A percentile compares a stretch with the other conserved stretches of the same genome.
Conservation (phyloP, 1,140 invertebrate genomes). For the Meloidogyne exigua region DNA sequence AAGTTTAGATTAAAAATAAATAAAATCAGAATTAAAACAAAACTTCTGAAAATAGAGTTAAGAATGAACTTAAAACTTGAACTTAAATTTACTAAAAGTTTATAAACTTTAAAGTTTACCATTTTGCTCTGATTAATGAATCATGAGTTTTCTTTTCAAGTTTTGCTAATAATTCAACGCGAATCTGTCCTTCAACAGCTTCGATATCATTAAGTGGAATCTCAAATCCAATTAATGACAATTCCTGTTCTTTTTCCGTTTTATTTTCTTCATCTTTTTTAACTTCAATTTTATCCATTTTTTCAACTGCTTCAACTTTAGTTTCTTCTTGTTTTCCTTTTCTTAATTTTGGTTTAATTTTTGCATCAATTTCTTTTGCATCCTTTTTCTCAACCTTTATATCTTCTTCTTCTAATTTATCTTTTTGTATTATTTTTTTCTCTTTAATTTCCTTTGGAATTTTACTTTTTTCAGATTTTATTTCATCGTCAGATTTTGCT, state of each 20-base stretch:
- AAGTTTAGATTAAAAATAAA: not conserved
- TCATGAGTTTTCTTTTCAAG: slow-evolving; percentile 9
- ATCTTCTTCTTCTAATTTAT: not conserved
- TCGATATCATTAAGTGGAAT: slow-evolving; percentile 5
- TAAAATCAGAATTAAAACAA: not conserved
- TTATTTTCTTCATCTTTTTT: not conserved
- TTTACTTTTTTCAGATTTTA: not conserved
- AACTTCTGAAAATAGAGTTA: not conserved
- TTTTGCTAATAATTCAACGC: slow-evolving; percentile 22
- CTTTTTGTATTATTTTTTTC: not conserved
- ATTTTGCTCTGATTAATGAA: slow-evolving; percentile 22
- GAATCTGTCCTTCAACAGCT: slow-evolving; percentile 15
- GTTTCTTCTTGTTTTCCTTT: not conserved
- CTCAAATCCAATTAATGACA: not conserved
- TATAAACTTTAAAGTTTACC: not conserved
- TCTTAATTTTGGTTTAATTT: not conserved
- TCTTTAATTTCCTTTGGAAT: not conserved
- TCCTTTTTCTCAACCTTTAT: not conserved
- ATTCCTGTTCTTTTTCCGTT: not conserved
- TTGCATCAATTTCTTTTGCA: not conserved
- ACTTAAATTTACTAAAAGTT: not conserved
- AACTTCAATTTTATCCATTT: not conserved
- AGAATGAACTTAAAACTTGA: not conserved
- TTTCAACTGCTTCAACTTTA: not conserved
- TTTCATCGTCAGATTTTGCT: not conserved